These are phyloP conservation scores for Ciona savignyi DNA, from an alignment of 23 tunicate species.

Conservation along the genomic window DNA sequence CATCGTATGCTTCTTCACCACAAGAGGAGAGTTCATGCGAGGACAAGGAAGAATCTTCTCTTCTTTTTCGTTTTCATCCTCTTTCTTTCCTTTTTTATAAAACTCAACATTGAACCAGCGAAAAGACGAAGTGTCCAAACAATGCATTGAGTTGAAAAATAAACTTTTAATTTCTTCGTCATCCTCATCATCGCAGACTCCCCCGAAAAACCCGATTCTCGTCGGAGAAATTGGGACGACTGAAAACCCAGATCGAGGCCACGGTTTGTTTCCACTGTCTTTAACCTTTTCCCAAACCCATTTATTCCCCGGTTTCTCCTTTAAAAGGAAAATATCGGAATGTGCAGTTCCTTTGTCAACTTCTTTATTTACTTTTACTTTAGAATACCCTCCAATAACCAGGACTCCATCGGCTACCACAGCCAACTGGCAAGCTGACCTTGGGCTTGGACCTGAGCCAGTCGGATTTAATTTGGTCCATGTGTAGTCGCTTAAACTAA, in stretches of 20 bases:
- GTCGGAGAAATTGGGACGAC: constrained; percentile 31
- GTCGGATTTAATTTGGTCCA: constrained; percentile 72
- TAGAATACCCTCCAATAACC: constrained; percentile 80
- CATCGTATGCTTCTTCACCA: constrained; percentile 23
- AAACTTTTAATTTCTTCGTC: no score
- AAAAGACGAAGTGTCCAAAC: constrained; percentile 40
- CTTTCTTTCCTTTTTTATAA: constrained; percentile 11
- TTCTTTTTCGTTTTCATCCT: neutral
- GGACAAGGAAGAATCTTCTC: constrained; percentile 41
- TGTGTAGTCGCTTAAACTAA: no score
- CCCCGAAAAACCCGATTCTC: constrained; percentile 39
- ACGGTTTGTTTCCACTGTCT: constrained; percentile 64
- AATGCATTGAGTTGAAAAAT: constrained; percentile 46
- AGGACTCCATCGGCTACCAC: constrained; percentile 51
- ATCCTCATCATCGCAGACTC: no score
- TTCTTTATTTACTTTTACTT: no score
- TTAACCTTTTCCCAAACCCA: constrained; percentile 78
- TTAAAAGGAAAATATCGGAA: constrained; percentile 61
- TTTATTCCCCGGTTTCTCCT: constrained; percentile 32
- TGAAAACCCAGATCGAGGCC: constrained; percentile 67
- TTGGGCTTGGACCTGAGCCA: constrained; percentile 67
- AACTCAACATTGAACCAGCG: constrained; percentile 67
- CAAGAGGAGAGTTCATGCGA: constrained; percentile 51
- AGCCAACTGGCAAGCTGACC: constrained; percentile 82
- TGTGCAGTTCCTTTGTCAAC: constrained; percentile 86